Evolutionary conservation across 2,113 vertebrate species (phyloP).

Genomic region (Enhydra lutris): DNA sequence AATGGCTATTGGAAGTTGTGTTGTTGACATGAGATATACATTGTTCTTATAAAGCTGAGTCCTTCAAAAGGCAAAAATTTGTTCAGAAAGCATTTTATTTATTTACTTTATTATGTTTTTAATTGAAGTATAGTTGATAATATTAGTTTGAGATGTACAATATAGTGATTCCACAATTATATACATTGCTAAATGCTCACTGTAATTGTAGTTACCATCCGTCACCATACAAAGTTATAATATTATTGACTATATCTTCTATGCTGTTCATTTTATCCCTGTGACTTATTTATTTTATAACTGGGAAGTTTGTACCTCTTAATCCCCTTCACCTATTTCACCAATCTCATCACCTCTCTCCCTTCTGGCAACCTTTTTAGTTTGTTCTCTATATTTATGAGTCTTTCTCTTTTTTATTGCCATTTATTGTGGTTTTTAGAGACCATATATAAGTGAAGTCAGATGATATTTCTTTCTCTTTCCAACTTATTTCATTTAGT

Average conservation of each 20-base stretch:
- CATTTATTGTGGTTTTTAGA: not conserved
- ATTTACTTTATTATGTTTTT: not conserved
- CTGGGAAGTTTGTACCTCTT: not conserved
- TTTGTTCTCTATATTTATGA: not conserved
- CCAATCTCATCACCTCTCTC: not conserved
- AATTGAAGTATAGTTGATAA: not conserved
- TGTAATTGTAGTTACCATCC: not conserved
- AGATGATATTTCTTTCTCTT: not conserved
- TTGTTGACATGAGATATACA: not conserved
- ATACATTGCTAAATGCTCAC: not conserved
- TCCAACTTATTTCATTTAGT: not conserved
- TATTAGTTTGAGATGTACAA: not conserved
- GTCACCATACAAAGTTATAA: not conserved
- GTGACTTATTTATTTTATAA: not conserved
- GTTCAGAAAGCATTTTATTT: not conserved
- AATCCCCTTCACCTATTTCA: not conserved
- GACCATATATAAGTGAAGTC: not conserved
- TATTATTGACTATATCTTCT: not conserved
- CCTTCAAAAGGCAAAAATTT: not conserved
- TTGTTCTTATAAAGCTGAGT: not conserved
- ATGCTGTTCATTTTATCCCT: not conserved
- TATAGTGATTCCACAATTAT: not conserved
- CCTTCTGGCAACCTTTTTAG: not conserved
- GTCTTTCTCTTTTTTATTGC: not conserved
- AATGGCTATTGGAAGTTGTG: not conserved